Base-by-base conservation (phyloP, 1,140 invertebrate species). In the Agrilus planipennis region DNA sequence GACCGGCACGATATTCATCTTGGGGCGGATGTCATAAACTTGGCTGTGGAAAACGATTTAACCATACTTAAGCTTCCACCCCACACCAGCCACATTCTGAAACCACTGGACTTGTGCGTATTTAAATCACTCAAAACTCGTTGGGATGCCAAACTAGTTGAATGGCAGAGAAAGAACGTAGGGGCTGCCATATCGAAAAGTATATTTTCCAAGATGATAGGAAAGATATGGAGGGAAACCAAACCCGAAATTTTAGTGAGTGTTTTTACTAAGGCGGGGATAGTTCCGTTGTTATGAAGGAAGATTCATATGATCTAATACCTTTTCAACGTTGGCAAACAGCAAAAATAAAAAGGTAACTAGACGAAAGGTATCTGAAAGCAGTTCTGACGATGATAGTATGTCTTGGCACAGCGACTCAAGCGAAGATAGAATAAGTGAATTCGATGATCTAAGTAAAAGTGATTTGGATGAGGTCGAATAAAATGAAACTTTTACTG, bases 111-210 rank as follows among this genome's bases (percentile, higher is more conserved):
- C 25, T 12, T 40, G 19, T 7, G 15, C 9, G 38, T 31, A 12
- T 38, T 38, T 27, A 40, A 40, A 19, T 30, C 25, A 30, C 38
- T 40, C 11, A 40, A 40, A 21, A 17, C 27, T 9, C 15, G 38
- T 11, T 40, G 38, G 27, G 38, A 31, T 40, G 7, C 25, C 9
- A 40, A 17, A 21, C 21, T 40, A 40, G 16, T 19, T 5, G 27
- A 40, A 31, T 21, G 18, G n/a, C 38, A 40, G 21, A 40, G 38
- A 31, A 40, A 27, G 31, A 23, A 31, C 9, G 38, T 40, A n/a
- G 28, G 38, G n/a, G 12, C 16, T 15, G 31, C 29, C 11, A 30
- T 40, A 30, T 17, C 38, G 11, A 40, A 40, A 21, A 29, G 31
- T 5, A 27, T 30, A 5, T 40, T 40, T 40, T 40, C 16, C 12